Evolutionary conservation across 2,113 vertebrate genomes (phyloP).

Genomic region (Engystomops pustulosus): DNA sequence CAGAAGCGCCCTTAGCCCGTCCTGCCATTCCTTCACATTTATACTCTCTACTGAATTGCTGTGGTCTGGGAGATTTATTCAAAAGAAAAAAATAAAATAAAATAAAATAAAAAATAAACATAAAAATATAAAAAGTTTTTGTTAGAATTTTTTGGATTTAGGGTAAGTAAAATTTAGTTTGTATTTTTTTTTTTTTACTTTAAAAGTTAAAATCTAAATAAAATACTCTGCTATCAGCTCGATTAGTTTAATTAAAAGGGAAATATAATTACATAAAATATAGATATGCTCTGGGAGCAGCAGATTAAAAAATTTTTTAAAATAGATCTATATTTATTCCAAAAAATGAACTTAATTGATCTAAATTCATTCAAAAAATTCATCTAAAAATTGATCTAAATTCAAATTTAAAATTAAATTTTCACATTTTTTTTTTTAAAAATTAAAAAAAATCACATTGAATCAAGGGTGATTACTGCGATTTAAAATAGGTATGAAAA

Average conservation of each 20-base stretch:
- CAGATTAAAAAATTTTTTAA: too few relatives aligned
- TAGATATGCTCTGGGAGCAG: too few relatives aligned
- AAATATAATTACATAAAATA: not conserved
- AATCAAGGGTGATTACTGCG: not conserved
- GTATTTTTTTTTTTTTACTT: not conserved
- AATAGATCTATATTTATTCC: too few relatives aligned
- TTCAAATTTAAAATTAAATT: not conserved
- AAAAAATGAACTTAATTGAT: not conserved
- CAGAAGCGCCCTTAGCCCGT: slow-evolving; percentile 97
- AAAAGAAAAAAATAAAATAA: slow-evolving; percentile 77
- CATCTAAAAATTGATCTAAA: not conserved
- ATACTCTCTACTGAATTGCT: slow-evolving; percentile 96
- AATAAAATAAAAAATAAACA: slow-evolving; percentile 69
- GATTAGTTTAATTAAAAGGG: not conserved
- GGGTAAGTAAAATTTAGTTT: not conserved
- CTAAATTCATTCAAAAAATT: not conserved
- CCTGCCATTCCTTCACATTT: slow-evolving; percentile 99
- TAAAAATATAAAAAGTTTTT: slow-evolving; percentile 79
- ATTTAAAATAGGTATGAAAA: not conserved
- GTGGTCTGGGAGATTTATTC: slow-evolving; percentile 90
- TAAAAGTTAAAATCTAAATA: slow-evolving; percentile 6
- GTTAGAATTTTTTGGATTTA: slow-evolving; percentile 43
- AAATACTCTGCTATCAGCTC: not conserved
- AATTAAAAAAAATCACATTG: not conserved
- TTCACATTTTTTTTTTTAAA: too few relatives aligned